Percentiles rank a stretch among this genome's conserved stretches.
Conservation (phyloP, 2,797 vertebrate species). For the Pseudopleuronectes americanus region DNA sequence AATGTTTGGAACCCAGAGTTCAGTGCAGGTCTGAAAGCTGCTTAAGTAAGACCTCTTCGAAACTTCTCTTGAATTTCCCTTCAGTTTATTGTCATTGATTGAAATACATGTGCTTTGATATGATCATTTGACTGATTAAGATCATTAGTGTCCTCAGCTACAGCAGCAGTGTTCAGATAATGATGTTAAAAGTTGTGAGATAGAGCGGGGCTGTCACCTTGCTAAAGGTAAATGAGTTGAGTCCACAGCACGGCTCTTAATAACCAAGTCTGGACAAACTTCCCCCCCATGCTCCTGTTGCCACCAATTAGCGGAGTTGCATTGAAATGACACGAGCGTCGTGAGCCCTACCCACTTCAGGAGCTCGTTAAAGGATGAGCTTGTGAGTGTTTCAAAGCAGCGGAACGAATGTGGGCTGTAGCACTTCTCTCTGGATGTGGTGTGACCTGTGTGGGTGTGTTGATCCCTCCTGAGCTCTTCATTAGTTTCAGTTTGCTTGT, state of each 20-base stretch:
- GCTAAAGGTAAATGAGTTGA: slow-evolving; percentile 39
- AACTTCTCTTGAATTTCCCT: too few species aligned
- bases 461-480: slow-evolving; percentile 23
- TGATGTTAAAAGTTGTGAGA: slow-evolving; percentile 48
- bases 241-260: slow-evolving; percentile 55
- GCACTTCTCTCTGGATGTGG: slow-evolving; percentile 9
- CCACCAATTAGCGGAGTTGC: slow-evolving; percentile 57
- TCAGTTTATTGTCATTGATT: background rate
- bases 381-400: slow-evolving; percentile 19
- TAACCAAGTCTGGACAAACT: slow-evolving; percentile 52
- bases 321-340: slow-evolving; percentile 28
- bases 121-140: slow-evolving; percentile 39
- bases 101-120: background rate
- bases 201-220: slow-evolving; percentile 47
- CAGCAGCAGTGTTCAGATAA: slow-evolving; percentile 20
- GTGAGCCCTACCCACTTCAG: slow-evolving; percentile 43
- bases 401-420: slow-evolving; percentile 26
- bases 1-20: too few species aligned
- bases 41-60: too few species aligned
- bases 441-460: slow-evolving; percentile 43
- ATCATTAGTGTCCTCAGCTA: slow-evolving; percentile 42
- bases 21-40: too few species aligned
- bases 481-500: slow-evolving; percentile 40
- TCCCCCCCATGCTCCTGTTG: slow-evolving; percentile 54
- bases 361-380: slow-evolving; percentile 54